Evolutionary conservation across 92 coral and sea anemone genomes (phyloP).

Genomic region (Montipora capitata): DNA sequence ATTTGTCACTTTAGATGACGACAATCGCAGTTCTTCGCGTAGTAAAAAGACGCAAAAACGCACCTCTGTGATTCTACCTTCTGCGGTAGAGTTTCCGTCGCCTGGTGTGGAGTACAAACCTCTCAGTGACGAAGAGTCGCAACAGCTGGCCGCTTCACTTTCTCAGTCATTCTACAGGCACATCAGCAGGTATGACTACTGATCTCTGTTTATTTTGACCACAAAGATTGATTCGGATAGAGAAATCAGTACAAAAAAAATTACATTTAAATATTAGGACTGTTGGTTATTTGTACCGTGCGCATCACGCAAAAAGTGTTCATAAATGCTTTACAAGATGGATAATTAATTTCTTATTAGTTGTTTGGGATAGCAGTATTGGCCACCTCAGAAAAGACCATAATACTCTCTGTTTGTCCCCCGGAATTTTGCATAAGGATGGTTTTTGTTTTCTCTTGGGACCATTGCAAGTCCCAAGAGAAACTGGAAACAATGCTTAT

Average conservation of each 20-base stretch:
- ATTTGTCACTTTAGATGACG: slow-evolving; percentile 26
- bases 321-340: no score
- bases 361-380: no score
- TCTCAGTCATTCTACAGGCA: slow-evolving; percentile 89
- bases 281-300: no score
- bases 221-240: neutral
- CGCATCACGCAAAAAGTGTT: no score
- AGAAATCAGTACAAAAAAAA: neutral
- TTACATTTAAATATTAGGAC: no score
- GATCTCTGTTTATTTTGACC: neutral
- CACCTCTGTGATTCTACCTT: slow-evolving; percentile 87
- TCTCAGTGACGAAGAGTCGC: slow-evolving; percentile 76
- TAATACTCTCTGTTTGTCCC: no score
- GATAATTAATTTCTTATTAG: no score
- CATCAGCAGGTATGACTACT: slow-evolving; percentile 84
- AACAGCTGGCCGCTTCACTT: slow-evolving; percentile 80
- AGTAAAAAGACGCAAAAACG: slow-evolving; percentile 54
- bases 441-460: no score
- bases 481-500: no score
- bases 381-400: no score
- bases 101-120: slow-evolving; percentile 91
- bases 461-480: no score
- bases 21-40: slow-evolving; percentile 18
- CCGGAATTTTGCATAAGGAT: no score
- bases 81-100: slow-evolving; percentile 87